Percentiles rank a stretch among this genome's conserved stretches.
Evolutionary conservation across 2,888 invertebrate genomes (phyloP).

Genomic region (Trissolcus japonicus): DNA sequence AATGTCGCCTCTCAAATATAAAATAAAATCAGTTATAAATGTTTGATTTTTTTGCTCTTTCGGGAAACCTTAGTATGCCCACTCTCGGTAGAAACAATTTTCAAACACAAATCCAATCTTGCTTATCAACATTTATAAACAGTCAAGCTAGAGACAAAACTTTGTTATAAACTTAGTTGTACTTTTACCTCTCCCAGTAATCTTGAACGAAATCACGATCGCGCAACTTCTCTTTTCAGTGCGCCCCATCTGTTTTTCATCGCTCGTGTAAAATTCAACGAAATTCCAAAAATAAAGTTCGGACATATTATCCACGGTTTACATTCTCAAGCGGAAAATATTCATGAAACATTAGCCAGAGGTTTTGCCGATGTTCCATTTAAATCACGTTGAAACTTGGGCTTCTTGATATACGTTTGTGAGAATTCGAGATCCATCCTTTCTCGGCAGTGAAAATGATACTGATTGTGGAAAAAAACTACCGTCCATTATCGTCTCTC

Average conservation of each 20-base stretch:
- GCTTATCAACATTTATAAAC: constrained; percentile 3
- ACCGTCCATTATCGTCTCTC: constrained; percentile 11
- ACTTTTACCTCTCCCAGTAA: background rate
- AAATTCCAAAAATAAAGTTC: constrained; percentile 32
- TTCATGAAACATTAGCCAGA: constrained; percentile 26
- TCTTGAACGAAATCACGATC: constrained; percentile 1
- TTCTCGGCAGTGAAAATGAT: constrained; percentile 9
- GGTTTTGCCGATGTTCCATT: constrained; percentile 22
- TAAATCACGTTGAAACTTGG: constrained; percentile 15
- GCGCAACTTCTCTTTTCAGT: background rate
- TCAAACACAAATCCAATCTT: background rate
- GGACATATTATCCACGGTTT: constrained; percentile 24
- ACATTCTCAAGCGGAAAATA: constrained; percentile 22
- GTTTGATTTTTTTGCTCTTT: background rate
- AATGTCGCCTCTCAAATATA: constrained; percentile 1
- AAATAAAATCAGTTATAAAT: constrained; percentile 16
- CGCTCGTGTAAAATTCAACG: constrained; percentile 16
- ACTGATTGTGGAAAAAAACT: background rate
- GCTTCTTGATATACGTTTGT: background rate
- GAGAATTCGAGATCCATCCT: constrained; percentile 19
- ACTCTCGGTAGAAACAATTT: constrained; percentile 1
- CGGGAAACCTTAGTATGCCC: background rate
- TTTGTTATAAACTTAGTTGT: constrained; percentile 3
- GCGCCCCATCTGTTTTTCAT: constrained; percentile 7
- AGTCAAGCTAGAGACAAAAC: background rate